These are phyloP conservation scores for Eriosoma lanigerum DNA, from an alignment of 1,140 invertebrate species.

Conservation along the genomic window DNA sequence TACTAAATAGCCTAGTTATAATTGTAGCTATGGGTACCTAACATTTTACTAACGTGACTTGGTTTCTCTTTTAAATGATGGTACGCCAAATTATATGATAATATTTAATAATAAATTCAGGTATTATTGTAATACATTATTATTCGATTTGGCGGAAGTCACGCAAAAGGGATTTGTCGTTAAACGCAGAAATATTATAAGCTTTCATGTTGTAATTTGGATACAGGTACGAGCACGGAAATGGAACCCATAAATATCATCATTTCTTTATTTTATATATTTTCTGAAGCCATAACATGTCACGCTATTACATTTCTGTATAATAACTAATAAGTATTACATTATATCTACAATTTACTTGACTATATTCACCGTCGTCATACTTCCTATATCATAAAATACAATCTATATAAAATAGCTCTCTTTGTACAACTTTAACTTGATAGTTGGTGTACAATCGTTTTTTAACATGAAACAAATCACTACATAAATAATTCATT, in stretches of 20 bases:
- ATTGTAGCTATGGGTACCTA: too few relatives aligned
- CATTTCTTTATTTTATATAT: not conserved
- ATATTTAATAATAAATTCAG: not conserved
- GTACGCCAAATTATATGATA: conserved; percentile 10
- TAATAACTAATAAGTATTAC: conserved; percentile 6
- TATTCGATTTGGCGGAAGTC: conserved; percentile 3
- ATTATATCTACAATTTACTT: not conserved
- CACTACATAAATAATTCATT: not conserved
- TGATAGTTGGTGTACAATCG: too few relatives aligned
- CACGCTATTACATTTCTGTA: conserved; percentile 33
- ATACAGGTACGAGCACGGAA: conserved; percentile 14
- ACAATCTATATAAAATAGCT: not conserved
- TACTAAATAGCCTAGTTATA: too few relatives aligned
- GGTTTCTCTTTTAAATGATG: not conserved
- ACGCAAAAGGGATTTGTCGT: conserved; percentile 19
- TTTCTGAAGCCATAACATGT: conserved; percentile 44
- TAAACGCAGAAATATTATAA: not conserved
- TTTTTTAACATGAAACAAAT: not conserved
- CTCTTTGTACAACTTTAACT: not conserved
- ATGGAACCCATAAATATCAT: conserved; percentile 34
- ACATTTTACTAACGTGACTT: too few relatives aligned
- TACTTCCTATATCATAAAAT: conserved; percentile 6
- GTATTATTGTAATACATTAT: too few relatives aligned
- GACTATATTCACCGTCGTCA: not conserved
- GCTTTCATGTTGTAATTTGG: conserved; percentile 22